Evolutionary conservation across 2,113 vertebrate genomes (phyloP).

Genomic region (Myotis yumanensis): DNA sequence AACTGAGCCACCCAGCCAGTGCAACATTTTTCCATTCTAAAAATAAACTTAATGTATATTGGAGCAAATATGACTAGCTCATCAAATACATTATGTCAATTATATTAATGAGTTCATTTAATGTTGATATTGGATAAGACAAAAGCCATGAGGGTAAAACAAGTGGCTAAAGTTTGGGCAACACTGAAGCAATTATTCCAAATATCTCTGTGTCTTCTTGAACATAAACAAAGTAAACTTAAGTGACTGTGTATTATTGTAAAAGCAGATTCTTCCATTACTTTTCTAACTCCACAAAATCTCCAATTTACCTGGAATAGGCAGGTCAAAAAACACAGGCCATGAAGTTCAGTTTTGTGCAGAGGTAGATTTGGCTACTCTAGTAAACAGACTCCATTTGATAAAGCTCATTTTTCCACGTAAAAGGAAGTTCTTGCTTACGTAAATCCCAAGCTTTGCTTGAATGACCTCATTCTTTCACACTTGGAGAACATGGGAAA

Average conservation of each 20-base stretch:
- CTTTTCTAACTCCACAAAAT: background rate
- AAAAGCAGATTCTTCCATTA: background rate
- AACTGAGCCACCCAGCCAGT: background rate
- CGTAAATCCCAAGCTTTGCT: background rate
- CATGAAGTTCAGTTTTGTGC: background rate
- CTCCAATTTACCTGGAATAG: background rate
- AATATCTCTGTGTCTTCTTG: background rate
- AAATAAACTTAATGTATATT: background rate
- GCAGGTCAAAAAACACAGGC: background rate
- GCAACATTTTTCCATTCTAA: background rate
- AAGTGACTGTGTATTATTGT: background rate
- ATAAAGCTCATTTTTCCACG: background rate
- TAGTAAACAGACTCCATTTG: background rate
- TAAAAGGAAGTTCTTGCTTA: constrained; percentile 6
- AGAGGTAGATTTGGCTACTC: background rate
- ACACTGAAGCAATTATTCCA: background rate
- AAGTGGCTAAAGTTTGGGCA: background rate
- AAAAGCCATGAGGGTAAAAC: background rate
- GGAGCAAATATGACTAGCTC: background rate
- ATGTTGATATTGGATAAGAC: background rate
- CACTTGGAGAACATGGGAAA: background rate
- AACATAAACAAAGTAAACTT: background rate
- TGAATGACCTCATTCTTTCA: background rate
- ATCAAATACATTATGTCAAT: background rate
- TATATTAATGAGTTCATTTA: background rate